Percentiles rank a stretch among this genome's conserved stretches.
Conservation (phyloP, 2,797 vertebrate species). For the Syngnathus rostellatus region DNA sequence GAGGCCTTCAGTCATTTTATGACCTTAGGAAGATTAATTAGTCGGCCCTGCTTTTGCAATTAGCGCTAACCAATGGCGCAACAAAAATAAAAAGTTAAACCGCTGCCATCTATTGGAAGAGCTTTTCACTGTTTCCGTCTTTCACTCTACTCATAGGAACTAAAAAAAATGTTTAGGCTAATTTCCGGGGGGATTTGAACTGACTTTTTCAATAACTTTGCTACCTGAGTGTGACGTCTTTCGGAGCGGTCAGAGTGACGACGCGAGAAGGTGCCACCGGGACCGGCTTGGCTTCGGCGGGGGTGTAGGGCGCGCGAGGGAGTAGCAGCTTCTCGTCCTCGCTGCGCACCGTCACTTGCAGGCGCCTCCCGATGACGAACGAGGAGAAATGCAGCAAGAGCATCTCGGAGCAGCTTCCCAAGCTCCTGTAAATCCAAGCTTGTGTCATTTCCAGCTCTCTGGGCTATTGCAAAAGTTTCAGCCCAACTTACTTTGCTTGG, state of each 20-base stretch:
- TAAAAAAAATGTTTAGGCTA: too few species aligned
- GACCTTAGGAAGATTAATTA: too few species aligned
- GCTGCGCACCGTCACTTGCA: conserved; percentile 74
- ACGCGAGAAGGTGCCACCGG: conserved; percentile 26
- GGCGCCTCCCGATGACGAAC: conserved; percentile 78
- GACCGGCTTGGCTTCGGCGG: conserved; percentile 24
- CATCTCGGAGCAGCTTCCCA: conserved; percentile 79
- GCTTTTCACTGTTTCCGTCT: too few species aligned
- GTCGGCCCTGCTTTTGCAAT: background rate
- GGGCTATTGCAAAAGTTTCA: background rate
- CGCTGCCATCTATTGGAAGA: too few species aligned
- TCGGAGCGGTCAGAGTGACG: conserved; percentile 53
- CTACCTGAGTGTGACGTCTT: conserved; percentile 44
- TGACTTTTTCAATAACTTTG: too few species aligned
- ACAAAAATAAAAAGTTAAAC: too few species aligned
- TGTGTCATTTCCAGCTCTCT: background rate
- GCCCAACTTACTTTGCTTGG: conserved; percentile 56
- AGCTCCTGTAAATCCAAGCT: conserved; percentile 57
- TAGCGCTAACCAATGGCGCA: background rate
- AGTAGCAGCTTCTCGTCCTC: conserved; percentile 72
- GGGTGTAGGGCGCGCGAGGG: conserved; percentile 62
- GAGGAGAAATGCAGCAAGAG: conserved; percentile 82
- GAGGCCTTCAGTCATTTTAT: background rate
- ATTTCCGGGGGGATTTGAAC: too few species aligned
- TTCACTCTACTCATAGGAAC: too few species aligned